Conservation (phyloP, 1,140 invertebrate species). For the Lasioglossum albipes region DNA sequence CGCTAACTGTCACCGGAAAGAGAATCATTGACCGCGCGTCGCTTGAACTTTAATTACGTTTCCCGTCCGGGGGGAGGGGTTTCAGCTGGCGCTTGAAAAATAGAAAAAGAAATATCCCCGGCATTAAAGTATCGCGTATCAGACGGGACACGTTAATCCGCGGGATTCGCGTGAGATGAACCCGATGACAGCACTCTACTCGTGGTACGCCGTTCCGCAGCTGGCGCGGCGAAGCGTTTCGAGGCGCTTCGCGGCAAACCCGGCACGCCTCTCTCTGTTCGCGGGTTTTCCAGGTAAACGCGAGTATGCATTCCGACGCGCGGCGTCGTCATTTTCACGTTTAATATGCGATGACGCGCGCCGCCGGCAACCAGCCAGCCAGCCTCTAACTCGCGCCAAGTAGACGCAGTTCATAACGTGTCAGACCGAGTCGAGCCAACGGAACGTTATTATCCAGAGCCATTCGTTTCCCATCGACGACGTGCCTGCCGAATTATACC, state of each 20-base stretch:
- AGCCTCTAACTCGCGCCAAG: constrained; percentile 25
- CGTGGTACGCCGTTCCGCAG: no score
- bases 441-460: constrained; percentile 36
- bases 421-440: constrained; percentile 16
- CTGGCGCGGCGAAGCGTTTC: background rate
- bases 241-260: constrained; percentile 25
- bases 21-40: background rate
- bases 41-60: constrained; percentile 4
- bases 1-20: background rate
- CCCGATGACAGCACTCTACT: constrained; percentile 20
- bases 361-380: background rate
- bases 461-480: constrained; percentile 34
- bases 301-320: constrained; percentile 12
- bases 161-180: constrained; percentile 35
- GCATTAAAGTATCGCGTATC: constrained; percentile 28
- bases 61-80: no score
- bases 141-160: constrained; percentile 22
- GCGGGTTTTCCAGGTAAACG: background rate
- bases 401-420: constrained; percentile 43
- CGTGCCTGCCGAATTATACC: constrained; percentile 9
- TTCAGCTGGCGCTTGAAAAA: background rate
- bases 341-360: constrained; percentile 46
- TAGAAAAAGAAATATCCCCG: background rate
- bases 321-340: constrained; percentile 35
- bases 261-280: constrained; percentile 21